Conservation (phyloP, 1,140 invertebrate genomes). For the Ruditapes philippinarum region DNA sequence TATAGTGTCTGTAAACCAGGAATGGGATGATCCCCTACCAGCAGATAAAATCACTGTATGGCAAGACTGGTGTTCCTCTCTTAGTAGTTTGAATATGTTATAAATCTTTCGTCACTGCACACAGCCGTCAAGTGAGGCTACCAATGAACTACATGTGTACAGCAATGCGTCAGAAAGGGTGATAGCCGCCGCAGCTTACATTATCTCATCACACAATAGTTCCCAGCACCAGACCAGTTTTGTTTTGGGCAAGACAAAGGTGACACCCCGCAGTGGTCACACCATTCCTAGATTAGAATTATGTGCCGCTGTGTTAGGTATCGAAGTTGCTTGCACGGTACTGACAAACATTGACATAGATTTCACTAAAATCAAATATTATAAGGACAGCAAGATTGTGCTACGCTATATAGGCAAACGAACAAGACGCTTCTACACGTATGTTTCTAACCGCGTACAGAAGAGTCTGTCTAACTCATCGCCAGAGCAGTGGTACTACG, state of each 20-base stretch:
- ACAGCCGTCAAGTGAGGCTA: conserved; percentile 82
- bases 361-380: background rate
- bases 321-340: background rate
- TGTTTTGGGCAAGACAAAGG: conserved; percentile 18
- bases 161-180: conserved; percentile 79
- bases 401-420: conserved; percentile 48
- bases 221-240: background rate
- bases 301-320: conserved; percentile 24
- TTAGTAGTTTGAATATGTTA: conserved; percentile 8
- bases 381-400: conserved; percentile 30
- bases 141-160: conserved; percentile 76
- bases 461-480: conserved; percentile 16
- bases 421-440: conserved; percentile 38
- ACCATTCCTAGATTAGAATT: conserved; percentile 36
- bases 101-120: background rate
- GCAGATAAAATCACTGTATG: conserved; percentile 17
- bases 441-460: conserved; percentile 31
- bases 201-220: conserved; percentile 53
- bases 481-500: conserved; percentile 43
- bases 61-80: background rate
- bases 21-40: conserved; percentile 17
- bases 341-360: background rate
- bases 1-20: conserved; percentile 13
- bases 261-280: background rate
- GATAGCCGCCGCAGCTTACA: conserved; percentile 77